These are phyloP conservation scores for Apocheima hispidaria DNA, from an alignment of 2,888 invertebrate genomes.

Conservation along the genomic window DNA sequence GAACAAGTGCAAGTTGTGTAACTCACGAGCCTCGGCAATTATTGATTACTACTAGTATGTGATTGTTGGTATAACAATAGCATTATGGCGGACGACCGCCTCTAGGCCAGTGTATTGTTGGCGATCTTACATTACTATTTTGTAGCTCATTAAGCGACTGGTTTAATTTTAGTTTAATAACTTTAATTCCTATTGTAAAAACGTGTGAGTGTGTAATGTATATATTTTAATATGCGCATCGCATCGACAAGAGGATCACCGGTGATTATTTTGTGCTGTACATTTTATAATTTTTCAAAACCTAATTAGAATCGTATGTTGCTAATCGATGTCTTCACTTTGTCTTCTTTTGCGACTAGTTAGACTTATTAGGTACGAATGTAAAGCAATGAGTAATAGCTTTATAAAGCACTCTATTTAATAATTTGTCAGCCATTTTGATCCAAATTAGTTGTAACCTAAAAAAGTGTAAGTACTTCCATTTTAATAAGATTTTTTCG, in stretches of 20 bases:
- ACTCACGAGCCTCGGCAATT: slow-evolving; percentile 74
- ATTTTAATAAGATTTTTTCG: slow-evolving; percentile 83
- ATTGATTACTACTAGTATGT: slow-evolving; percentile 67
- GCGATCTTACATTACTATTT: slow-evolving; percentile 78
- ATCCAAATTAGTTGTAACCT: slow-evolving; percentile 79
- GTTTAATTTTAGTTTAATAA: slow-evolving; percentile 81
- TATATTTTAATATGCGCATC: slow-evolving; percentile 75
- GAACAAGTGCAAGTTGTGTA: slow-evolving; percentile 68
- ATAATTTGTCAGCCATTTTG: slow-evolving; percentile 81
- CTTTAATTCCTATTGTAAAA: slow-evolving; percentile 83
- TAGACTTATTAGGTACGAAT: slow-evolving; percentile 69
- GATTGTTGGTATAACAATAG: slow-evolving; percentile 66
- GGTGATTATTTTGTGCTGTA: slow-evolving; percentile 67
- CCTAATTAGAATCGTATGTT: slow-evolving; percentile 41
- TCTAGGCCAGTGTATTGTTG: slow-evolving; percentile 83
- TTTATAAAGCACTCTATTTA: slow-evolving; percentile 73
- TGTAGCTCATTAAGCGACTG: slow-evolving; percentile 84
- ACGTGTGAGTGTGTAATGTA: slow-evolving; percentile 83
- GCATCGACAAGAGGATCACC: slow-evolving; percentile 66
- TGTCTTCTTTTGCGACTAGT: slow-evolving; percentile 76
- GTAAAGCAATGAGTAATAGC: slow-evolving; percentile 66
- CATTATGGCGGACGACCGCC: slow-evolving; percentile 55
- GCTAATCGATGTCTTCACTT: slow-evolving; percentile 67
- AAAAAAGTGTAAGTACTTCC: slow-evolving; percentile 83
- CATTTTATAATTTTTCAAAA: slow-evolving; percentile 52